Conservation (phyloP, 1,140 invertebrate genomes). For the Orius laevigatus region DNA sequence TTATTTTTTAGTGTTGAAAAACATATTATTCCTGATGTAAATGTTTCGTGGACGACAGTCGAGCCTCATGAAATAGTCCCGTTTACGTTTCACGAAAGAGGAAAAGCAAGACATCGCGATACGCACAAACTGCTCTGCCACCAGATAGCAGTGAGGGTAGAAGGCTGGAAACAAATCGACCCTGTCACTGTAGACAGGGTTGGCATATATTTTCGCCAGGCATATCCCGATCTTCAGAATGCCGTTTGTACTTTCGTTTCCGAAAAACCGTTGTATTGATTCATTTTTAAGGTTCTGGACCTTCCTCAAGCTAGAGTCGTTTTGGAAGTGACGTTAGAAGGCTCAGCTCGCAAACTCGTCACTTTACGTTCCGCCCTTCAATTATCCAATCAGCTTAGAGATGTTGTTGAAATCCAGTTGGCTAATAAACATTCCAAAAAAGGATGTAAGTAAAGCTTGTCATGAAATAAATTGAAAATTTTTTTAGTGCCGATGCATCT, state of each 20-base stretch:
- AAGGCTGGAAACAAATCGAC: slow-evolving; percentile 72
- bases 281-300: slow-evolving; percentile 17
- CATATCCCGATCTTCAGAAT: slow-evolving; percentile 32
- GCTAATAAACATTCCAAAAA: slow-evolving; percentile 33
- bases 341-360: slow-evolving; percentile 86
- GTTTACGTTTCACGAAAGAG: slow-evolving; percentile 66
- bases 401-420: slow-evolving; percentile 52
- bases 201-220: slow-evolving; percentile 78
- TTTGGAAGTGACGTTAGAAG: slow-evolving; percentile 76
- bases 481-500: slow-evolving; percentile 24
- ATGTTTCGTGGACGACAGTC: slow-evolving; percentile 44
- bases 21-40: slow-evolving; percentile 19
- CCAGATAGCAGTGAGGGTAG: slow-evolving; percentile 71
- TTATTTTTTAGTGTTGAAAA: slow-evolving; percentile 9
- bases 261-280: not conserved
- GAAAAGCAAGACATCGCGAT: slow-evolving; percentile 56
- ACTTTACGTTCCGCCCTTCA: slow-evolving; percentile 81
- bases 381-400: slow-evolving; percentile 57
- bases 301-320: slow-evolving; percentile 52
- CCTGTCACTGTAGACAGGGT: slow-evolving; percentile 91
- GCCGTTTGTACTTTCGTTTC: slow-evolving; percentile 1
- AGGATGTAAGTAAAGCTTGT: slow-evolving; percentile 22
- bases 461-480: slow-evolving; percentile 12
- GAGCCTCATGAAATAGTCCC: slow-evolving; percentile 50
- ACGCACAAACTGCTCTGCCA: slow-evolving; percentile 66